phyloP scores from a whole-genome alignment of 2,797 vertebrate genomes.

The Lutjanus argentimaculatus region DNA sequence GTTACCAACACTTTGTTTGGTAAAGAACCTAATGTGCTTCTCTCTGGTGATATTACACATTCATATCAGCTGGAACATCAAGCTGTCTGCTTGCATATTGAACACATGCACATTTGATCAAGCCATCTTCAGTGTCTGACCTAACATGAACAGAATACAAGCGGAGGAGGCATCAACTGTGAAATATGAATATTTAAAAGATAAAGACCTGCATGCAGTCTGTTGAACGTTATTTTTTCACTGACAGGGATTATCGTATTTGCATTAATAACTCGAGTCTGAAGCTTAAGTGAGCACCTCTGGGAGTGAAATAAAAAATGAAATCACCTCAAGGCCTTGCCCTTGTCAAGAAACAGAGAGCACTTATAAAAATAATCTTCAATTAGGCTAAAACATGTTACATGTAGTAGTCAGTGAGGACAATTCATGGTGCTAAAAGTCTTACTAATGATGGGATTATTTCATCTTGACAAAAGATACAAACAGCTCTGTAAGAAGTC shows the following conservation, averaged over 20 bases:
- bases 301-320: constrained; percentile 7
- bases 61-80: constrained; percentile 19
- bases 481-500: neutral
- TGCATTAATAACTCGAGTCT: constrained; percentile 4
- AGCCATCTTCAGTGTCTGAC: neutral
- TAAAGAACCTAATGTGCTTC: constrained; percentile 16
- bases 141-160: neutral
- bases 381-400: constrained; percentile 10
- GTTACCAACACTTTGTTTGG: constrained; percentile 15
- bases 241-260: constrained; percentile 17
- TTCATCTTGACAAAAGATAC: neutral
- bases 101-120: neutral
- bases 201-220: neutral
- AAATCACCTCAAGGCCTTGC: neutral
- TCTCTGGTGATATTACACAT: neutral
- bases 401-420: neutral
- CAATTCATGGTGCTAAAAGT: neutral
- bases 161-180: neutral
- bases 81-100: constrained; percentile 1
- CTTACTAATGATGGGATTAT: neutral
- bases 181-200: constrained; percentile 41
- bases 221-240: neutral
- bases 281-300: constrained; percentile 19
- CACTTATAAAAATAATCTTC: constrained; percentile 19
- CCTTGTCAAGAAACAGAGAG: constrained; percentile 17